These are phyloP conservation scores for Synanthedon tipuliformis DNA, from an alignment of 2,888 invertebrate genomes.

Conservation along the genomic window DNA sequence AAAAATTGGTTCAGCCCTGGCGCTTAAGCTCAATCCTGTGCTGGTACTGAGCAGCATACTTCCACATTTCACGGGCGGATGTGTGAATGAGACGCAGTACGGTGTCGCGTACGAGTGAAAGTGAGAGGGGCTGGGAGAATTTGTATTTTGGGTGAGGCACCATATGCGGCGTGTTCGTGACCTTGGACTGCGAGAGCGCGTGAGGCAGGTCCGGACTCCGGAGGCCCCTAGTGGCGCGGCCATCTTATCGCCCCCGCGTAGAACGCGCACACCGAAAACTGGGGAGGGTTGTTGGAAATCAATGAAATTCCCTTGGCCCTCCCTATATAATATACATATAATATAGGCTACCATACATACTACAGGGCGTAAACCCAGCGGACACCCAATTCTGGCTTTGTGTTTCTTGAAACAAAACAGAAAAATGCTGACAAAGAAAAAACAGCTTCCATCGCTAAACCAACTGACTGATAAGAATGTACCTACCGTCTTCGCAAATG, in stretches of 20 bases:
- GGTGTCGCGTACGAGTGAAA: conserved; percentile 22
- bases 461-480: too few species aligned
- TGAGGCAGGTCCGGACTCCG: conserved; percentile 67
- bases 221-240: conserved; percentile 34
- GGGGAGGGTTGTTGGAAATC: conserved; percentile 62
- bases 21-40: conserved; percentile 33
- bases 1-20: background rate
- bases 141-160: conserved; percentile 55
- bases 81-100: conserved; percentile 26
- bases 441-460: too few species aligned
- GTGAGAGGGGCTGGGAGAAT: conserved; percentile 41
- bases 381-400: background rate
- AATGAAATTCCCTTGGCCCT: conserved; percentile 57
- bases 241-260: conserved; percentile 46
- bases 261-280: conserved; percentile 25
- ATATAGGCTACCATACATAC: conserved; percentile 26
- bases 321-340: background rate
- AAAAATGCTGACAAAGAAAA: too few species aligned
- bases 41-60: conserved; percentile 40
- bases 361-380: background rate
- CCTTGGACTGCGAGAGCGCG: conserved; percentile 50
- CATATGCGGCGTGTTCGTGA: conserved; percentile 48
- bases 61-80: conserved; percentile 34
- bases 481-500: too few species aligned
- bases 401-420: background rate